Evolutionary conservation across 64 coral and sea anemone species (phyloP).

Genomic region (Pachyseris speciosa): DNA sequence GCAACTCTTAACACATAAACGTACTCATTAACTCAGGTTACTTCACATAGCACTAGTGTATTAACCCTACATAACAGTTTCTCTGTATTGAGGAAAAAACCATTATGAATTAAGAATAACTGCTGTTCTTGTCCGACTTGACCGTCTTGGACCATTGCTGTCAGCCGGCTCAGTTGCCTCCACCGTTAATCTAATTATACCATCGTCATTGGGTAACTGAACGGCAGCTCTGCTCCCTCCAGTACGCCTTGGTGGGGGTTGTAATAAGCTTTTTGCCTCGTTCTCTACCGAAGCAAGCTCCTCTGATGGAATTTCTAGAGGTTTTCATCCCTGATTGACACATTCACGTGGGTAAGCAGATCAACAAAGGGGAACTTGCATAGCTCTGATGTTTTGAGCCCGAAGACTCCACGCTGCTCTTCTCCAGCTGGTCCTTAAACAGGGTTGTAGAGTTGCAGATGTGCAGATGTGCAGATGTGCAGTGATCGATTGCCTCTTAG

Average conservation of each 20-base stretch:
- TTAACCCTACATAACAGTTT: neutral
- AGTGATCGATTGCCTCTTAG: neutral
- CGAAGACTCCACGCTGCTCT: neutral
- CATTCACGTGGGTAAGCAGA: neutral
- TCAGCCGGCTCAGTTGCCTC: neutral
- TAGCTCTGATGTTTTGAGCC: neutral
- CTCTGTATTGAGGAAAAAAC: neutral
- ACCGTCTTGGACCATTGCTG: neutral
- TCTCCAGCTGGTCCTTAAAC: neutral
- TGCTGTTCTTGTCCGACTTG: neutral
- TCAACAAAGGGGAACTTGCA: neutral
- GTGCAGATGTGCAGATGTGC: neutral
- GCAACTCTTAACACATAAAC: neutral
- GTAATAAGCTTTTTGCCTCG: neutral
- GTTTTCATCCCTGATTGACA: neutral
- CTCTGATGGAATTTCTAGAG: neutral
- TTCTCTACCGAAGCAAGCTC: neutral
- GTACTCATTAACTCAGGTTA: neutral
- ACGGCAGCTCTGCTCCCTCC: neutral
- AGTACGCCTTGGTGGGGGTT: neutral
- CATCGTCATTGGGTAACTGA: neutral
- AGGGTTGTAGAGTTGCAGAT: neutral
- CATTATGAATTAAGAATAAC: neutral
- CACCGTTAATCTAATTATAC: neutral
- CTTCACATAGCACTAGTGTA: neutral